These are phyloP conservation scores for Hedychridium roseum DNA, from an alignment of 2,888 invertebrate genomes.

Conservation along the genomic window DNA sequence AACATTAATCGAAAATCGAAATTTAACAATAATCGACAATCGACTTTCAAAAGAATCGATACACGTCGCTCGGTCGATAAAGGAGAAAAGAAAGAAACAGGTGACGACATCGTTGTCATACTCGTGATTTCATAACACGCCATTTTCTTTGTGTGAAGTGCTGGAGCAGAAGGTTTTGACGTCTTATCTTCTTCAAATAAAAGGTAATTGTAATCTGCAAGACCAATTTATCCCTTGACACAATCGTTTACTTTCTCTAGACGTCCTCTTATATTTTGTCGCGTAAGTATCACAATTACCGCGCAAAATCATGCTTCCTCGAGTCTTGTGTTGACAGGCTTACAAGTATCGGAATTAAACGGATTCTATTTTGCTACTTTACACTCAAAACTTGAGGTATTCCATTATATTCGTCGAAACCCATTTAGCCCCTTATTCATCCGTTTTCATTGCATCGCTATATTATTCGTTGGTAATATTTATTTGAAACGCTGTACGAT, in stretches of 20 bases:
- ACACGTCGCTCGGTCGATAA: conserved; percentile 44
- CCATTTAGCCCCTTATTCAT: neutral
- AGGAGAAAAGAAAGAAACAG: conserved; percentile 40
- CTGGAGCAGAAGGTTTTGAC: conserved; percentile 35
- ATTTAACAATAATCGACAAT: too few relatives aligned
- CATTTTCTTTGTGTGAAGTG: conserved; percentile 50
- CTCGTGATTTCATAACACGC: conserved; percentile 53
- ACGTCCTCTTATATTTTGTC: conserved; percentile 5
- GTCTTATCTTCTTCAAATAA: conserved; percentile 33
- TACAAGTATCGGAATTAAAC: conserved; percentile 34
- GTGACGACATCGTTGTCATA: conserved; percentile 52
- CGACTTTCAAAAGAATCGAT: neutral
- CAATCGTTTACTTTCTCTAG: too few relatives aligned
- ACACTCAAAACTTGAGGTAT: conserved; percentile 5
- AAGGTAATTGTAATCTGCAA: conserved; percentile 31
- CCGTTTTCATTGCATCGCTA: conserved; percentile 1
- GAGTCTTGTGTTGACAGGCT: conserved; percentile 49
- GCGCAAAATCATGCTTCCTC: conserved; percentile 20
- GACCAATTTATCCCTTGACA: too few relatives aligned
- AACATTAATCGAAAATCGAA: neutral
- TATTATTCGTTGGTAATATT: neutral
- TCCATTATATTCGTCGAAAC: conserved; percentile 13
- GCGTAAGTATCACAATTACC: conserved; percentile 2
- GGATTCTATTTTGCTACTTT: conserved; percentile 23
- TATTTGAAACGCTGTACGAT: conserved; percentile 4